Evolutionary conservation across 2,113 vertebrate species (phyloP).

Genomic region (Sturnus vulgaris): DNA sequence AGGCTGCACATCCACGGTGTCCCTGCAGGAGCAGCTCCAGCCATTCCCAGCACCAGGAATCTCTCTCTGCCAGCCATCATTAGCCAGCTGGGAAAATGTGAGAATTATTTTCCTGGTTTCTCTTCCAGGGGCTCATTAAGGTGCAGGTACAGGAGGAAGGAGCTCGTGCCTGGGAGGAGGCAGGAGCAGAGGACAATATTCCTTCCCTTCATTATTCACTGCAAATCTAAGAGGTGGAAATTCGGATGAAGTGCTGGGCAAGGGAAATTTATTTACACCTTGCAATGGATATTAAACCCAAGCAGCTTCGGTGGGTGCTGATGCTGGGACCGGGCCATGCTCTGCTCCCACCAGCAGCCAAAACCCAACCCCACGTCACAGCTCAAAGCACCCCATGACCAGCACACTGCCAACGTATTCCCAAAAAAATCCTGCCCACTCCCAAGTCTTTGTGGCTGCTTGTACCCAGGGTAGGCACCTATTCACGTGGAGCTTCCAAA

Average conservation of each 20-base stretch:
- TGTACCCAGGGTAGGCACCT: not conserved
- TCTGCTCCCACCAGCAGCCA: not conserved
- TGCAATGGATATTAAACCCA: not conserved
- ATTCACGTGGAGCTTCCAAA: conserved; percentile 32
- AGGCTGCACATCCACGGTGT: rapidly evolving
- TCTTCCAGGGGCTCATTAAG: not conserved
- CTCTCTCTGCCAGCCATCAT: not conserved
- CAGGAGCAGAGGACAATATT: not conserved
- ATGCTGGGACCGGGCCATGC: rapidly evolving
- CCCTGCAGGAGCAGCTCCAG: not conserved
- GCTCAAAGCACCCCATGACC: not conserved
- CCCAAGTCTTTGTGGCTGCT: not conserved
- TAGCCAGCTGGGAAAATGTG: not conserved
- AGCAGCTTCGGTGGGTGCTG: not conserved
- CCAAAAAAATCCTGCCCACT: not conserved
- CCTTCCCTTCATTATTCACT: not conserved
- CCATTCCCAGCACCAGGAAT: not conserved
- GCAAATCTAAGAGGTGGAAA: not conserved
- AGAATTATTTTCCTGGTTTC: not conserved
- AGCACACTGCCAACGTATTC: not conserved
- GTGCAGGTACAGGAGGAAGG: not conserved
- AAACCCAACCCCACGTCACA: rapidly evolving
- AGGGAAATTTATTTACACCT: not conserved
- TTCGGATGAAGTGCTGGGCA: not conserved
- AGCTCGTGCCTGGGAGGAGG: not conserved